Base-by-base conservation (phyloP, 92 coral and sea anemone genomes). In the Bergia sp. region DNA sequence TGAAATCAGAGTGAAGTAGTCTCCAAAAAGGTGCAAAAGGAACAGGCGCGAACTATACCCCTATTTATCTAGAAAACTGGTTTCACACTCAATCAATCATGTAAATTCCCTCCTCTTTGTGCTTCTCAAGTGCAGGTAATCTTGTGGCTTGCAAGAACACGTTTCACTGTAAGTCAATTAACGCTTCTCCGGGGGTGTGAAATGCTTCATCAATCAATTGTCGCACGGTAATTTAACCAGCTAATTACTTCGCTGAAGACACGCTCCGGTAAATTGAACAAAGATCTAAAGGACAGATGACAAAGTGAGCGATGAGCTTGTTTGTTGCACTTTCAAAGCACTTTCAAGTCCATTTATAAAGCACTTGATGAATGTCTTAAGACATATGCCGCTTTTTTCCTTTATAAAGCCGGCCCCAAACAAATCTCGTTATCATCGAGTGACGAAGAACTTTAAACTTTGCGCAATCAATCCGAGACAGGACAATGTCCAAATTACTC, bases 41-140 rank as follows among this genome's bases (percentile, higher is more conserved):
- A 42, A 40, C 36, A 36, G 23, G 82, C 43, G 83, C 44, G 83
- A 47, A 53, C n/a, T 36, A 66, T 69, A 4, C 71, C 20, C 40
- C 37, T 66, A 55, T 43, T 67, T 53, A 29, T 36, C 66, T 79
- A 29, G 15, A 42, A 43, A 36, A 83, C 42, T 15, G 39, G 37
- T 66, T 44, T 69, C 86, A 65, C 77, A 40, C 86, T 66, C 86
- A 82, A 82, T 82, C 86, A 69, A 82, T 83, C 77, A 67, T 13
- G 15, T 43, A 7, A 61, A 16, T 69, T 69, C 38, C 61, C 23
- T n/a, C 58, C 77, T 42, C 43, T 16, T 36, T 16, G n/a, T 80
- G 40, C 37, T 67, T 12, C 37, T 82, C 75, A 15, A 65, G 77
- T 21, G 39, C 82, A 47, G 39, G 53, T 78, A 64, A 38, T 39